Conservation (phyloP, 2,888 invertebrate genomes). For the Pseudococcus longispinus region DNA sequence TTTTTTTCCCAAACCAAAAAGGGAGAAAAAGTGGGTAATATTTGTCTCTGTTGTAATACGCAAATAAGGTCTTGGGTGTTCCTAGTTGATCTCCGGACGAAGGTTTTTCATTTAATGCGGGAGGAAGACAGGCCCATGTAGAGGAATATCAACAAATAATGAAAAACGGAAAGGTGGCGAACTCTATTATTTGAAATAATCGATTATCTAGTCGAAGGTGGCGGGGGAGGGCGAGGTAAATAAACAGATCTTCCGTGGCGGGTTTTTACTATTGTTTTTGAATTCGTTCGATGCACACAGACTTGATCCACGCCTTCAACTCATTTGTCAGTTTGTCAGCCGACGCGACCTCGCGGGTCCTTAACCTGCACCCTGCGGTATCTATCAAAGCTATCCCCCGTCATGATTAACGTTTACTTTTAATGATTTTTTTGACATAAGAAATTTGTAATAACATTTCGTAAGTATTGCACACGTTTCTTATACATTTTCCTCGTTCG, state of each 20-base stretch:
- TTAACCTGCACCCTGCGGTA: slow-evolving; percentile 50
- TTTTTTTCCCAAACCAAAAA: not conserved
- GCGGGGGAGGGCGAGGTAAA: slow-evolving; percentile 25
- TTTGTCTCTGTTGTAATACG: not conserved
- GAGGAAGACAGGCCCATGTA: not conserved
- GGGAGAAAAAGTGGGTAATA: not conserved
- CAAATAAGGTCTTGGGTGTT: slow-evolving; percentile 27
- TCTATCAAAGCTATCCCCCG: slow-evolving; percentile 49
- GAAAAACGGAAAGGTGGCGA: slow-evolving; percentile 53
- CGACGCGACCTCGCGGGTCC: slow-evolving; percentile 51
- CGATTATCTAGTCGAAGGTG: slow-evolving; percentile 22
- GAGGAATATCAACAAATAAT: slow-evolving; percentile 17
- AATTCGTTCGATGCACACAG: slow-evolving; percentile 28
- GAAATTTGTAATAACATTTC: slow-evolving; percentile 32
- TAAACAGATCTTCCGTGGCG: slow-evolving; percentile 52
- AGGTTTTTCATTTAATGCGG: slow-evolving; percentile 13
- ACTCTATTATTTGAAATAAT: slow-evolving; percentile 52
- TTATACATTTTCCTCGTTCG: not conserved
- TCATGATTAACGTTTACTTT: slow-evolving; percentile 48
- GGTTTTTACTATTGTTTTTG: slow-evolving; percentile 54
- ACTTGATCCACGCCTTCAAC: slow-evolving; percentile 52
- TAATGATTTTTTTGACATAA: slow-evolving; percentile 45
- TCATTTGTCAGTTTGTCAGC: slow-evolving; percentile 57
- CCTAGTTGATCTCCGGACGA: slow-evolving; percentile 11
- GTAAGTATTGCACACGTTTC: slow-evolving; percentile 7